Percentiles rank a stretch among this genome's conserved stretches.
Conservation (phyloP, 2,797 vertebrate genomes). For the Bradypodion pumilum region DNA sequence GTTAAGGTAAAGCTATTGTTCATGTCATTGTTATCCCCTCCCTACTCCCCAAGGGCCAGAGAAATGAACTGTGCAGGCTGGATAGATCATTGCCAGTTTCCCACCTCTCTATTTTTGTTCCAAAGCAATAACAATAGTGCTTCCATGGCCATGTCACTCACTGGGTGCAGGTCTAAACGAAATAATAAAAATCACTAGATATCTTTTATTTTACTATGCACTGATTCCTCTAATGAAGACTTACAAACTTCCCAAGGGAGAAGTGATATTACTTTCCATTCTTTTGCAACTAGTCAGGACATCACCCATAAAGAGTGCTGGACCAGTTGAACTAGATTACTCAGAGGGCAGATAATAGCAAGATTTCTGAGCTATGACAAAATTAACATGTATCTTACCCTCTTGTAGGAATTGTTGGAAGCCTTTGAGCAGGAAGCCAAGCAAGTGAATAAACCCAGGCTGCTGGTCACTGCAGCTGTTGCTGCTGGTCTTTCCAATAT, state of each 20-base stretch:
- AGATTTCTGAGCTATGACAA: not conserved
- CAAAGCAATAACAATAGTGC: not conserved
- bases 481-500: conserved; percentile 71
- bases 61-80: no score
- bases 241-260: not conserved
- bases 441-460: conserved; percentile 72
- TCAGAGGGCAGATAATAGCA: not conserved
- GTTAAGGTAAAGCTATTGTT: conserved; percentile 67
- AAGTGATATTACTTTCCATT: not conserved
- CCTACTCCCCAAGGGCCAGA: no score
- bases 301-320: not conserved
- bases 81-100: no score
- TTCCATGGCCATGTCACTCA: no score
- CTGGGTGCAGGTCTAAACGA: not conserved
- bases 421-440: conserved; percentile 80
- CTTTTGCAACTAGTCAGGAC: not conserved
- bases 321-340: not conserved
- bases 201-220: not conserved
- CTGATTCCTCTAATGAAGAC: not conserved
- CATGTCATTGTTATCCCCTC: not conserved
- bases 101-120: no score
- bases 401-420: conserved; percentile 73
- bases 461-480: conserved; percentile 79
- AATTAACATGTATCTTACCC: not conserved
- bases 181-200: not conserved